Conservation (phyloP, 2,888 invertebrate genomes). For the Strigamia crassipes region DNA sequence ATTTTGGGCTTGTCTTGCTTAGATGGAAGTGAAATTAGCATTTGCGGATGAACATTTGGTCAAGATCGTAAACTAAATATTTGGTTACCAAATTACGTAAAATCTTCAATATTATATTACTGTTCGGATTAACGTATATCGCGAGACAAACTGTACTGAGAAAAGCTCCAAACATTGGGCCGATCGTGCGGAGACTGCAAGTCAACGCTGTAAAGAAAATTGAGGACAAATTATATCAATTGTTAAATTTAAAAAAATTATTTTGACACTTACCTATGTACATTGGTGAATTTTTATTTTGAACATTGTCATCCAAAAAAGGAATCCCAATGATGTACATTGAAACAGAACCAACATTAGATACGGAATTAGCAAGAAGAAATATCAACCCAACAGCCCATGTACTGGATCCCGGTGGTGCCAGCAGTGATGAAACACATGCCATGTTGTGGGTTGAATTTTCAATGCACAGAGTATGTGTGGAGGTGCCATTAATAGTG, state of each 20-base stretch:
- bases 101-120: not conserved
- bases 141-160: not conserved
- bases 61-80: too few relatives aligned
- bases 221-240: not conserved
- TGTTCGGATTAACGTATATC: not conserved
- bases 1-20: too few relatives aligned
- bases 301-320: too few relatives aligned
- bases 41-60: too few relatives aligned
- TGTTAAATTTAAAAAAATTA: not conserved
- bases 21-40: too few relatives aligned
- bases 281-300: not conserved
- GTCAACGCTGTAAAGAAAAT: not conserved
- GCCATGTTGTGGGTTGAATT: not conserved
- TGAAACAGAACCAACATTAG: not conserved
- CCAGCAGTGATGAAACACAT: not conserved
- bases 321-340: not conserved
- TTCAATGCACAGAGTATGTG: not conserved
- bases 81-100: too few relatives aligned
- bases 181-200: not conserved
- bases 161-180: not conserved
- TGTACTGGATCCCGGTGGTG: not conserved
- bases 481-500: not conserved
- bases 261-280: not conserved
- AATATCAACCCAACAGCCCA: not conserved
- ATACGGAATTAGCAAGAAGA: not conserved